Base-by-base conservation (phyloP, 2,888 invertebrate species). In the Eristalinus sepulchralis region DNA sequence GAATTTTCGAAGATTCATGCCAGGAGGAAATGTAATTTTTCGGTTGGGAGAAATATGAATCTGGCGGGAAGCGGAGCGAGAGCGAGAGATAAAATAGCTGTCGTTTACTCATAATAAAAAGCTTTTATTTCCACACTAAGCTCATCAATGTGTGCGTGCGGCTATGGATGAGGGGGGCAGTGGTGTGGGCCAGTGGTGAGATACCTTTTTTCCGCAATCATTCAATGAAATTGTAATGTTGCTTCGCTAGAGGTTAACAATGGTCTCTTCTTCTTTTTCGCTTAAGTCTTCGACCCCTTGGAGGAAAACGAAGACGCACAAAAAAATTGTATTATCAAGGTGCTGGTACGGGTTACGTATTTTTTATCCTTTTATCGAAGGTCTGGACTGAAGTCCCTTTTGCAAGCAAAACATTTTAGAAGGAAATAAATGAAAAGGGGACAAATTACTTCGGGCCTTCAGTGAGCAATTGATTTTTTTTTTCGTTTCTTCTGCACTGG, bases 201-300 rank as follows among this genome's bases (percentile, higher is more conserved):
- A 70, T 34, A 66, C 39, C 55, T 33, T 77, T 67, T 68, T 34
- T 47, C 60, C 62, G 34, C 77, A 68, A 53, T 77, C 77, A 68
- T 77, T 68, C 62, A 62, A 47, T 55, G 67, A 68, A 68, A 55
- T 62, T 62, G 53, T 68, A 68, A 68, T 68, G 68, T 60, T 68
- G 77, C 62, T 67, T 59, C 66, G 75, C 66, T 67, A 22, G 31
- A 76, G 47, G 31, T 66, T 76, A 66, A 76, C 75, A 76, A 76
- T 59, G 47, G 75, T 47, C 39, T 76, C 36, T n/a, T 36, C 27
- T 39, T 55, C 47, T 62, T 64, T 11, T 31, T 22, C 59, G n/a
- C 17, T 8, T 17, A 8, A 33, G 39, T 47, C 66, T 66, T 39
- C 36, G 59, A 22, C 57, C 11, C 59, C 31, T 24, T 8, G 8